Base-by-base conservation (phyloP, 2,797 vertebrate species). In the Melanotaenia nigrans region DNA sequence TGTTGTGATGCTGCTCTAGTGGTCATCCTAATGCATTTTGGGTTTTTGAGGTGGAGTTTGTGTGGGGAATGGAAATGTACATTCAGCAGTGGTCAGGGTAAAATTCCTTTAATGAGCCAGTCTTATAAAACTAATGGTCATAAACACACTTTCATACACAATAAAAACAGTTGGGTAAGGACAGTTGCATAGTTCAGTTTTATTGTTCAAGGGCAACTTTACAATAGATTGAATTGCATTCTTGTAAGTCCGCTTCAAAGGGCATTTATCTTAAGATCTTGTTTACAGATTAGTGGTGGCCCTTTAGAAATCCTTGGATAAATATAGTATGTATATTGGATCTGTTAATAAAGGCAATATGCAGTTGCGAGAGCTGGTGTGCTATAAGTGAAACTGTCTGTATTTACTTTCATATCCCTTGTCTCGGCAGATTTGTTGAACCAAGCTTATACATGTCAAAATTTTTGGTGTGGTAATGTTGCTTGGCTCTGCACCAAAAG, bases 391-490 rank as follows among this genome's bases (percentile, higher is more conserved):
- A 45, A 59, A 25, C 13, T 40, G 35, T 53, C 54, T 51, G 45
- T 68, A 16, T 66, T 30, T 71, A 32, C 12, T 68, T 77, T 54
- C 22, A 71, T 51, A 38, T 62, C 56, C 22, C 35, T 9, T n/a
- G 35, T 55, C 61, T 20, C 61, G 40, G 65, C 54, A 60, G 59
- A 70, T 75, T n/a, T n/a, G 36, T 78, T 67, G 53, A 81, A 62
- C 61, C 49, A 28, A 51, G 65, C 68, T 82, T 65, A 4, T 83
- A 85, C 86, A 85, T 83, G 83, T 90, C 84, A 76, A 20, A 0
- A 30, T 85, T 85, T 89, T 85, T 81, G 60, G 79, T 86, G 85
- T 68, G 0, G 12, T 65, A 60, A 45, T 78, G 68, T 70, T 75
- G 47, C 68, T 77, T 85, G 77, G 85, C 78, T 66, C 30, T 22